Evolutionary conservation across 2,888 invertebrate genomes (phyloP).

Genomic region (Noctua janthe): DNA sequence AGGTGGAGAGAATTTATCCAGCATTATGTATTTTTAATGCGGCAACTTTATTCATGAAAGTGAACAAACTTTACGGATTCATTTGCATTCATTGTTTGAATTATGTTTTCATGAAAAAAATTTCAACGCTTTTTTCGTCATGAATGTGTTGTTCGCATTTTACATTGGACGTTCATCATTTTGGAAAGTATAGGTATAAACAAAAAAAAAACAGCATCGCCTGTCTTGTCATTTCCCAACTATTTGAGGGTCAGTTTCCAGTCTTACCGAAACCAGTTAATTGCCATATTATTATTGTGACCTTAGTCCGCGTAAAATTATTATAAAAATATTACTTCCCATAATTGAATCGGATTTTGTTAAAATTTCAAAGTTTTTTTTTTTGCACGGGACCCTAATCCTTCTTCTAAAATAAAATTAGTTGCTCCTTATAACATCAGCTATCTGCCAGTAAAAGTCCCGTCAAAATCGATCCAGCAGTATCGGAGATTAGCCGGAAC

Average conservation of each 20-base stretch:
- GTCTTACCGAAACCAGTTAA: background rate
- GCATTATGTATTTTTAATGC: slow-evolving; percentile 52
- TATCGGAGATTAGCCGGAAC: too few relatives aligned
- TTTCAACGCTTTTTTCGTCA: slow-evolving; percentile 18
- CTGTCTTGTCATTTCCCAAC: background rate
- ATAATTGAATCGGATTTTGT: too few relatives aligned
- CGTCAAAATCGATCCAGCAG: too few relatives aligned
- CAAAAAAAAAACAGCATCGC: background rate
- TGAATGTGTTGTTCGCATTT: slow-evolving; percentile 16
- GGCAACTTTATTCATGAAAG: slow-evolving; percentile 56
- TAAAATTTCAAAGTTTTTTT: too few relatives aligned
- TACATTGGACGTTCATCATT: background rate
- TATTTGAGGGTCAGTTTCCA: background rate
- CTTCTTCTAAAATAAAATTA: too few relatives aligned
- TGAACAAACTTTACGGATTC: slow-evolving; percentile 58
- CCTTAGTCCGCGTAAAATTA: too few relatives aligned
- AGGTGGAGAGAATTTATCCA: slow-evolving; percentile 17
- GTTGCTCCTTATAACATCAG: too few relatives aligned
- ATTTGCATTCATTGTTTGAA: slow-evolving; percentile 57
- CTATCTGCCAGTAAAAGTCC: too few relatives aligned
- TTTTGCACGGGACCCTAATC: too few relatives aligned
- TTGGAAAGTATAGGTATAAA: background rate
- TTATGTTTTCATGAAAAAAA: slow-evolving; percentile 23
- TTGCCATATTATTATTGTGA: background rate
- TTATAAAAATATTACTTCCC: too few relatives aligned